Conservation (phyloP, 2,888 invertebrate genomes). For the Torymus auratus region DNA sequence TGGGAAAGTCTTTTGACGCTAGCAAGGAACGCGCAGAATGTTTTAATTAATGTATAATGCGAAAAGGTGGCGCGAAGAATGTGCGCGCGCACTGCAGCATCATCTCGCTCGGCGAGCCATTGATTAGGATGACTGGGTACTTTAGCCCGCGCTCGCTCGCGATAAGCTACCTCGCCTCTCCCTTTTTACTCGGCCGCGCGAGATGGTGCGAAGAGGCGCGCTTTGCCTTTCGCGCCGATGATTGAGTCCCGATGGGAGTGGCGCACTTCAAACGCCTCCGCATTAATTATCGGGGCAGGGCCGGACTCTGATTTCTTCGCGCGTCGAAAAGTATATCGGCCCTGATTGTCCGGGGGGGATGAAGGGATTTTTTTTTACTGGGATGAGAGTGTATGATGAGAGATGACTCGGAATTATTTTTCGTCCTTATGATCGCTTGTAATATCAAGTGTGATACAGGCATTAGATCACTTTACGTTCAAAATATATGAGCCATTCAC, state of each 20-base stretch:
- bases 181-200: too few species aligned
- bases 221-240: constrained; percentile 60
- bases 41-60: constrained; percentile 51
- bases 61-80: constrained; percentile 24
- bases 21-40: constrained; percentile 16
- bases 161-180: constrained; percentile 64
- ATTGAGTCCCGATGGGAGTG: constrained; percentile 75
- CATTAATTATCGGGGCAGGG: constrained; percentile 68
- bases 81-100: constrained; percentile 32
- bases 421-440: too few species aligned
- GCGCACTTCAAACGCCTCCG: constrained; percentile 72
- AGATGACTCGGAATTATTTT: too few species aligned
- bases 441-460: too few species aligned
- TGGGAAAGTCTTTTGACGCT: too few species aligned
- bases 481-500: too few species aligned
- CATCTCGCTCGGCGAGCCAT: constrained; percentile 60
- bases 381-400: too few species aligned
- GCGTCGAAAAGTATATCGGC: constrained; percentile 1
- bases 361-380: too few species aligned
- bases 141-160: constrained; percentile 58
- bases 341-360: not conserved
- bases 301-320: not conserved
- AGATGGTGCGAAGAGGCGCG: too few species aligned
- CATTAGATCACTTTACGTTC: too few species aligned
- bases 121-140: constrained; percentile 73